Conservation (phyloP, 2,113 vertebrate genomes). For the Eublepharis macularius region DNA sequence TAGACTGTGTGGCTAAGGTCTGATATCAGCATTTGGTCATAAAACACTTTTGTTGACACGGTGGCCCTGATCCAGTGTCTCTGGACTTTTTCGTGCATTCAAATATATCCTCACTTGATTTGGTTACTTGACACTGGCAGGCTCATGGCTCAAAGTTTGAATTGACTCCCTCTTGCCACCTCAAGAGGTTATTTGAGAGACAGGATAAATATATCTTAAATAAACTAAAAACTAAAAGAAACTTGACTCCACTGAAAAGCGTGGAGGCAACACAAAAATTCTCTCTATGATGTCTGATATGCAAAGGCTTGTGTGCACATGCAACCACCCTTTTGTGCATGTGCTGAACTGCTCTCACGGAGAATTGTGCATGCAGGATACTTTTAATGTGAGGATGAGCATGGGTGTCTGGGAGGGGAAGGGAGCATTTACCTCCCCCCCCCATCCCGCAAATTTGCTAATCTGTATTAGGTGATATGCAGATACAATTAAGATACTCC, state of each 20-base stretch:
- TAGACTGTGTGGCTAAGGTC: not conserved
- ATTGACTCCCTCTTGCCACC: not conserved
- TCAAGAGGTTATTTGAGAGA: too few species aligned
- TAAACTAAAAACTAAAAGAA: too few species aligned
- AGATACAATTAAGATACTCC: too few species aligned
- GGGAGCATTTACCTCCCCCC: too few species aligned
- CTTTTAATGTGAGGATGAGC: too few species aligned
- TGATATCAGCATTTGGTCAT: not conserved
- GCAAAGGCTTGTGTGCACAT: not conserved
- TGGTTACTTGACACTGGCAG: not conserved
- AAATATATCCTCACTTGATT: not conserved
- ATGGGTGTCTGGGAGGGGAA: too few species aligned
- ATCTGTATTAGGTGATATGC: too few species aligned
- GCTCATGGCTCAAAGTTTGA: not conserved
- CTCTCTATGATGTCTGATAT: not conserved
- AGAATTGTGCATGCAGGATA: not conserved
- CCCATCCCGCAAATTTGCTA: too few species aligned
- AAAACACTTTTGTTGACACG: not conserved
- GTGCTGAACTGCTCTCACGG: not conserved
- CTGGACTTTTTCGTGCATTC: too few species aligned
- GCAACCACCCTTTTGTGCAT: not conserved
- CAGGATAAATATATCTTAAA: too few species aligned
- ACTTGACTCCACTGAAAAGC: not conserved
- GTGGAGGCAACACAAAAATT: not conserved
- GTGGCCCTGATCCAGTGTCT: not conserved